A percentile compares a stretch with the other conserved stretches of the same genome.
Conservation (phyloP, 2,797 vertebrate genomes). For the Mus minutoides region DNA sequence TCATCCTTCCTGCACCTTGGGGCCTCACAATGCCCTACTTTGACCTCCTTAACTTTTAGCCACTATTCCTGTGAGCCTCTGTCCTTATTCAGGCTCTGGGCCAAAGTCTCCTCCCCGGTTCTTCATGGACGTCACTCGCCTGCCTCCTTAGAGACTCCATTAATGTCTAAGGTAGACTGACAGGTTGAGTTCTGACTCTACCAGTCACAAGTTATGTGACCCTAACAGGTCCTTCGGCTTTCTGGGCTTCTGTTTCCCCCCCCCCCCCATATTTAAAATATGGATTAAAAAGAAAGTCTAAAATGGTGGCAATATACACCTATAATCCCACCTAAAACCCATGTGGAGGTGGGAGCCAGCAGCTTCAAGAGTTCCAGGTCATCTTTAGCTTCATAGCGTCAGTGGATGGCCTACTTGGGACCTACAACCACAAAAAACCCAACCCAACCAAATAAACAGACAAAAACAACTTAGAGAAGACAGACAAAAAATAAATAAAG, state of each 20-base stretch:
- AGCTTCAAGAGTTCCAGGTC: background rate
- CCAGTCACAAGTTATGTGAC: background rate
- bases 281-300: background rate
- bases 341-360: background rate
- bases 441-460: background rate
- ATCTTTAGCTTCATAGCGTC: background rate
- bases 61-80: background rate
- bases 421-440: background rate
- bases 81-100: background rate
- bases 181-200: background rate
- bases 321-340: background rate
- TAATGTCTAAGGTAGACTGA: background rate
- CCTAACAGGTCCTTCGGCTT: background rate
- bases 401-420: background rate
- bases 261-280: slow-evolving; percentile 13
- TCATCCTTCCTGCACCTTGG: background rate
- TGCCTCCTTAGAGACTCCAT: slow-evolving; percentile 15
- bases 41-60: background rate
- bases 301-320: background rate
- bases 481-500: too few species aligned
- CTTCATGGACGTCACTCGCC: background rate
- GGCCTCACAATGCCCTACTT: background rate
- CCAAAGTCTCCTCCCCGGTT: background rate
- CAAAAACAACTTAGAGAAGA: background rate
- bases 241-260: slow-evolving; percentile 8